Evolutionary conservation across 2,888 invertebrate species (phyloP), one percentile per base, ranked within the genome.

Genomic region (Drosophila borborema): DNA sequence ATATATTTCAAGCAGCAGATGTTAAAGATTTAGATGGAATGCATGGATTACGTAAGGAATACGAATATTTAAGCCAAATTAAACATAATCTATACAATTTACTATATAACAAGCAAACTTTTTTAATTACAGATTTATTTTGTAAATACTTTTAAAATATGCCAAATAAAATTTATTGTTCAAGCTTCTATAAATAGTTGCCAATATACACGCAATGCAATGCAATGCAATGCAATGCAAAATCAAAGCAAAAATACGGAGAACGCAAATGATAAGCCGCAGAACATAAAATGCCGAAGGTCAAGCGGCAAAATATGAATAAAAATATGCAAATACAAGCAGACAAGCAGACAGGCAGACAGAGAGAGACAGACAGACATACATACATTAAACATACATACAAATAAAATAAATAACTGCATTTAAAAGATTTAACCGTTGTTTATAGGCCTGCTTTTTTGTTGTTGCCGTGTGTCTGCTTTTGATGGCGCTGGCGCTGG

Each of bases 401-500:
- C 28, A 73, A 54, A 38, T 8, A 40, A 55, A 81, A 66, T 70
- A 77, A 80, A 83, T 77, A 70, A 79, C 65, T 74, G 68, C 64
- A 81, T 86, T 78, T 74, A 85, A 84, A 84, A 82, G 54, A 82
- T 73, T 77, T 77, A 73, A 23, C 23, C 23, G 59, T 49, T 68
- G 64, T 63, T 54, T 68, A 74, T 86, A 67, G 54, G 54, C 54
- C 65, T 75, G 45, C 69, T 43, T 62, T 51, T 51, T 49, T 64
- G 14, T 18, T 53, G 48, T 36, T 61, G 40, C 7, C 16, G n/a
- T 41, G 63, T 28, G 31, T 59, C 34, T 48, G 67, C 46, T 49
- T 28, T 67, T 56, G 63, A 45, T 59, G 36, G 23, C 54, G 28
- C 38, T 38, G 38, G 14, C 38, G 38, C 38, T 38, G 38, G 14